Conservation (phyloP, 2,888 invertebrate genomes). For the Oeneis ivallda region DNA sequence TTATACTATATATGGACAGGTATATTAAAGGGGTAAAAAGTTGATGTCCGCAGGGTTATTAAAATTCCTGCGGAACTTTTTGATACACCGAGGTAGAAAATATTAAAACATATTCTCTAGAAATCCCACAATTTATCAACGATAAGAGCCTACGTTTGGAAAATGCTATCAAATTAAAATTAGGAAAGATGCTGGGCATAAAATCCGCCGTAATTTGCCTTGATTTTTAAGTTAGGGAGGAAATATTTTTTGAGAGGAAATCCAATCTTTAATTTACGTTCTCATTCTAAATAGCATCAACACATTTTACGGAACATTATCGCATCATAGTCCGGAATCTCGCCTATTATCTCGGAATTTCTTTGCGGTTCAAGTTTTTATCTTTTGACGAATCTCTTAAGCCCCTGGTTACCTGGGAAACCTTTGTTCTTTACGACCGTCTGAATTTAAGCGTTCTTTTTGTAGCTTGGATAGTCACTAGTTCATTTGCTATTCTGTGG, state of each 20-base stretch:
- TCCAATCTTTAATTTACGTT: constrained; percentile 1
- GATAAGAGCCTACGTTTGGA: no score
- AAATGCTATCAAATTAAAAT: no score
- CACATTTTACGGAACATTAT: constrained; percentile 10
- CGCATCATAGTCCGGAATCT: constrained; percentile 11
- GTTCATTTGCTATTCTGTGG: constrained; percentile 18
- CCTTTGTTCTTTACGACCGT: constrained; percentile 23
- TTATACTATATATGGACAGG: no score
- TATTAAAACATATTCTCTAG: no score
- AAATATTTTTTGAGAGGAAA: neutral
- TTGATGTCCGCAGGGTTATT: no score
- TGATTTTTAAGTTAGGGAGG: neutral
- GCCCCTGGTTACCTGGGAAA: constrained; percentile 20
- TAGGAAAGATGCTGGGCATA: neutral
- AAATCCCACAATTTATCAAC: no score
- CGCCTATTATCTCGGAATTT: constrained; percentile 22
- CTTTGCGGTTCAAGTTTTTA: constrained; percentile 30
- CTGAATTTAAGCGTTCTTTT: constrained; percentile 20
- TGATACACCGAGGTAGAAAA: no score
- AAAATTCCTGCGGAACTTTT: no score
- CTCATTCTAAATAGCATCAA: neutral
- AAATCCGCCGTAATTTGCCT: neutral
- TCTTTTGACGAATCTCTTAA: constrained; percentile 28
- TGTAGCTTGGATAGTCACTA: constrained; percentile 12
- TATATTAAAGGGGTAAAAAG: no score